Base-by-base conservation (phyloP, 1,140 invertebrate genomes). In the Tetragonula clypearis region DNA sequence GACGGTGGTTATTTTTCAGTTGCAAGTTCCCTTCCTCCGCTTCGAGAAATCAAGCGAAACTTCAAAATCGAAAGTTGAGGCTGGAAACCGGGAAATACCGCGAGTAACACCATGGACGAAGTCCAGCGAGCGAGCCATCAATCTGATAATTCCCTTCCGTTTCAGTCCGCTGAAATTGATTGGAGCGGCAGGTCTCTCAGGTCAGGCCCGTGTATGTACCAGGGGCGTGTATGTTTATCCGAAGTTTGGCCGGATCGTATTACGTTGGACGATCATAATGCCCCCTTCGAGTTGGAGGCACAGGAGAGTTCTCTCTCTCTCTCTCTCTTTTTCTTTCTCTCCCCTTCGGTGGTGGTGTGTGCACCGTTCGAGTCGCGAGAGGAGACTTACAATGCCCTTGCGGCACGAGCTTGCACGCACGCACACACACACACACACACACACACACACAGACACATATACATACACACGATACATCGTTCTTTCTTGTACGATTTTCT, bases 191-290 rank as follows among this genome's bases (percentile, higher is more conserved):
- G 26, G 74, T 60, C 53, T 74, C n/a, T 56, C 23, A 49, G 75
- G 75, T 35, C 66, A 49, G 17, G 1, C 49, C 49, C 11, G 41
- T 49, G 21, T 30, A 41, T 53, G 26, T 30, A 62, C 26, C 5
- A 76, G 82, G 76, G 76, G 82, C n/a, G 76, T 84, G 82, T 84
- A 84, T 84, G 82, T 84, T 84, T 84, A 84, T 79, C 82, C 82
- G 65, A 79, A 84, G 82, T 79, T 84, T 72, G 82, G 82, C 58
- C 76, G 21, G 76, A 84, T 84, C 76, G 82, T 84, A 84, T 84
- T 84, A 84, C 82, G 65, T 71, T 84, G 56, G 12, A 41, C 49
- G 86, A 86, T 89, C 87, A 85, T 88, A 88, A 88, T 89, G 86
- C 88, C 60, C 6, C 41, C 41, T 41, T 8, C 65, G 56, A 41